Conservation (phyloP, 2,113 vertebrate genomes). For the Pogonocichla stellata region DNA sequence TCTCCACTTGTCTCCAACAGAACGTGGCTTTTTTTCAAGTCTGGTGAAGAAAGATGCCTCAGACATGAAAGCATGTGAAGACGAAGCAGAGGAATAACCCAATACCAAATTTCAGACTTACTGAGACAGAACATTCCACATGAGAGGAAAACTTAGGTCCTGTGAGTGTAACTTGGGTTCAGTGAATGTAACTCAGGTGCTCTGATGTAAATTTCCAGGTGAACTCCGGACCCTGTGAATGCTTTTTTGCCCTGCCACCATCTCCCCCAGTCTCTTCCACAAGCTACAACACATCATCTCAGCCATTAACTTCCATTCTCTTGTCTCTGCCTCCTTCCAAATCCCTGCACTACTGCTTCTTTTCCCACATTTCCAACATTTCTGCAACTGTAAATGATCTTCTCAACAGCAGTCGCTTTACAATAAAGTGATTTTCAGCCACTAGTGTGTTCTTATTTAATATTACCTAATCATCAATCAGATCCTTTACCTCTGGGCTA, state of each 20-base stretch:
- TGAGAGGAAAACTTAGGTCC: background rate
- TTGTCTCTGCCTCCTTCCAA: background rate
- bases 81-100: background rate
- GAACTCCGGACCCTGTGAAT: rapidly evolving
- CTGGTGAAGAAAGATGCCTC: conserved; percentile 71
- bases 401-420: background rate
- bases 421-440: conserved; percentile 48
- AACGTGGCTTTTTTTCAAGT: conserved; percentile 41
- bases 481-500: background rate
- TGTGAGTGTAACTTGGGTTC: background rate
- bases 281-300: background rate
- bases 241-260: background rate
- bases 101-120: background rate
- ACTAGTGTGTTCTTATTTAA: background rate
- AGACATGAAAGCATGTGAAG: conserved; percentile 63
- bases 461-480: background rate
- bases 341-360: background rate
- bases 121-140: background rate
- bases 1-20: conserved; percentile 55
- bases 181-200: background rate
- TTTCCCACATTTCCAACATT: background rate
- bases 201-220: background rate
- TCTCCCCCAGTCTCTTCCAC: background rate
- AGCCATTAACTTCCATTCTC: background rate
- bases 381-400: background rate